Base-by-base conservation (phyloP, 2,888 invertebrate genomes). In the Platycnemis pennipes region DNA sequence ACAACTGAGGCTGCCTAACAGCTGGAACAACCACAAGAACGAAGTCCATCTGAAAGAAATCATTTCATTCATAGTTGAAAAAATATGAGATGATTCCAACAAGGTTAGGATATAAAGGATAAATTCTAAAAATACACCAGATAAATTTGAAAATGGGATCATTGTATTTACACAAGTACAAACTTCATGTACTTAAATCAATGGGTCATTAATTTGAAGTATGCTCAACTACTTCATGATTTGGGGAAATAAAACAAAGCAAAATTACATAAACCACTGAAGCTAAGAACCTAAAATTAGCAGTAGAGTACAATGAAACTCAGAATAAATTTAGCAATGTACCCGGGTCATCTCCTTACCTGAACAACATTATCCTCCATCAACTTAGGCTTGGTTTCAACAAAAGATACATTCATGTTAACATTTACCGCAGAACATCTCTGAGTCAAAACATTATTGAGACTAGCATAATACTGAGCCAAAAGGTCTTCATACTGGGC, bases 381-480 rank as follows among this genome's bases (percentile, higher is more conserved):
- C 26, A 99, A 96, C 94, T 97, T 97, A n/a, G 99, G 98, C 96
- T 98, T 97, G 0, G 98, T 98, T 95, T 98, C 98, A 0, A 99
- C 97, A 95, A 99, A 98, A 0, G 99, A 98, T 0, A 99, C 99
- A 96, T 99, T 99, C 97, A 99, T 99, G 96, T 99, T 98, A 0
- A 99, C 99, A 95, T 99, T 99, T 89, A 99, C 98, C 5, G 99
- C 99, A 0, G 99, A 99, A 96, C 99, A 99, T 95, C 99, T 98
- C 96, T 99, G 98, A 0, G 99, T 98, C 26, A 99, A 97, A 95
- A 99, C 97, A 94, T 97, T 97, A 95, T 99, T 99, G 3, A 99
- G 97, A 87, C 98, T 97, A 49, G 97, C 96, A 95, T 99, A 99
- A 96, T 98, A 98, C 96, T 99, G 98, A 0, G 98, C 97, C 95